Percentiles rank a stretch among this genome's conserved stretches.
These are phyloP conservation scores for Drosophila orosa DNA, from an alignment of 1,140 invertebrate species.

Conservation along the genomic window DNA sequence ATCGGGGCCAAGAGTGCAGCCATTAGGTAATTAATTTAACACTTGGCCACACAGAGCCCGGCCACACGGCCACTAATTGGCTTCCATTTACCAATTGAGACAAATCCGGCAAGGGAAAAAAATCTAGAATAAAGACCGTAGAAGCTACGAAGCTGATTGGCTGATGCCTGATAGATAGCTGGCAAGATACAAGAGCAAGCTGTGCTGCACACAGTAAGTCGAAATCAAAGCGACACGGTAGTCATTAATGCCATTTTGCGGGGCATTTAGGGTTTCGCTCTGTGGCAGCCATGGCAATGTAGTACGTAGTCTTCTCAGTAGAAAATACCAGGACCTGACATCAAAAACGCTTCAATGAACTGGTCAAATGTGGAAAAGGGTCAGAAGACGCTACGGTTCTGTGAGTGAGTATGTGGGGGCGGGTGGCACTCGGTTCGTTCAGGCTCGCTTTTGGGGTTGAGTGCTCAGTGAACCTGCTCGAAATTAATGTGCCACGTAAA, in stretches of 20 bases:
- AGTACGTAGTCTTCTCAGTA: conserved; percentile 22
- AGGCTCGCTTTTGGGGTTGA: conserved; percentile 23
- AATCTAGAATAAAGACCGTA: conserved; percentile 24
- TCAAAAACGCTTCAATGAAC: conserved; percentile 71
- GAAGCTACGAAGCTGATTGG: conserved; percentile 2
- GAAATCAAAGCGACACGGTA: conserved; percentile 47
- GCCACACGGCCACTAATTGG: conserved; percentile 65
- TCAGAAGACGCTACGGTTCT: conserved; percentile 26
- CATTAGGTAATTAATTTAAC: conserved; percentile 82
- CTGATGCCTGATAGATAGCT: conserved; percentile 10
- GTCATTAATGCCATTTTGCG: conserved; percentile 76
- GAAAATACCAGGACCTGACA: conserved; percentile 45
- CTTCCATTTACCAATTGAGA: conserved; percentile 70
- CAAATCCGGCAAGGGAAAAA: conserved; percentile 18
- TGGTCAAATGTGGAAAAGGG: conserved; percentile 71
- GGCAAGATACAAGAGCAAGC: background rate
- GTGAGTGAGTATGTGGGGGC: conserved; percentile 8
- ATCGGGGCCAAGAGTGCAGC: conserved; percentile 41
- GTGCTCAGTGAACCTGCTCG: conserved; percentile 59
- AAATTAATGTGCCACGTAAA: conserved; percentile 80
- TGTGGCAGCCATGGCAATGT: conserved; percentile 7
- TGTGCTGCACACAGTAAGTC: conserved; percentile 19
- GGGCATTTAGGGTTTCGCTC: conserved; percentile 51
- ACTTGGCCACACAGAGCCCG: conserved; percentile 58
- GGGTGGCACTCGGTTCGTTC: background rate